A percentile compares a stretch with the other conserved stretches of the same genome.
phyloP scores from a whole-genome alignment of 2,888 invertebrate genomes.

The Caenorhabditis imperialis region DNA sequence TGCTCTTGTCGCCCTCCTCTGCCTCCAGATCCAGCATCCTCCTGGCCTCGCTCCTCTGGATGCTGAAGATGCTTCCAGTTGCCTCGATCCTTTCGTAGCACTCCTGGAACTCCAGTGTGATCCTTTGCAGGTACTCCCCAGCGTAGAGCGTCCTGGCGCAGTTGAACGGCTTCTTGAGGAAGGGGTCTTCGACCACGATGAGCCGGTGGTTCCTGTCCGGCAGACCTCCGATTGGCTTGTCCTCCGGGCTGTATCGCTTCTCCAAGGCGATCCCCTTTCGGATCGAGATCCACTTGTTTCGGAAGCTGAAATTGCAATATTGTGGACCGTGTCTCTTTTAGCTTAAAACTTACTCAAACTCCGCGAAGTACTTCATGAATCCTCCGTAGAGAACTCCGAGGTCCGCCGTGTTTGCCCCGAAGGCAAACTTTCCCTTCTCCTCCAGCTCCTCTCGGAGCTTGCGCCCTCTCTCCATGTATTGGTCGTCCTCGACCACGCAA shows the following conservation, averaged over 20 bases:
- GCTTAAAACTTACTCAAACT: conserved; percentile 8
- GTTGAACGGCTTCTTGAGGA: background rate
- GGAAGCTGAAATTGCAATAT: conserved; percentile 13
- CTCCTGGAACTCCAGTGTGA: background rate
- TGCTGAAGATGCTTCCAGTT: background rate
- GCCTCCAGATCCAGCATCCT: too few species aligned
- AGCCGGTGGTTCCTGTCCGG: background rate
- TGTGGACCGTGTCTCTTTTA: background rate
- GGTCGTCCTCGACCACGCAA: background rate
- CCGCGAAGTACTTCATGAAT: conserved; percentile 10
- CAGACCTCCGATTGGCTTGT: background rate
- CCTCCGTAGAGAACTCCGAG: conserved; percentile 1
- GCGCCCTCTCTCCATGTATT: conserved; percentile 1
- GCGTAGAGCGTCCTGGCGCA: conserved; percentile 1
- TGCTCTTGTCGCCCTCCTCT: too few species aligned
- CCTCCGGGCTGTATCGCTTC: background rate
- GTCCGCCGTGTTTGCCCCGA: background rate
- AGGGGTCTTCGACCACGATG: conserved; percentile 17
- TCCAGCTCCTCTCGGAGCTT: conserved; percentile 6
- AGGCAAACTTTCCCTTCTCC: background rate
- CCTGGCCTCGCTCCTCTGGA: too few species aligned
- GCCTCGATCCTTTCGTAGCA: background rate
- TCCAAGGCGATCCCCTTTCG: background rate
- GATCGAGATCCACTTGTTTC: conserved; percentile 5
- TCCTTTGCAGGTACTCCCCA: background rate